A percentile compares a stretch with the other conserved stretches of the same genome.
phyloP scores from a whole-genome alignment of 2,797 vertebrate genomes.

The Enteromius trimaculatus region DNA sequence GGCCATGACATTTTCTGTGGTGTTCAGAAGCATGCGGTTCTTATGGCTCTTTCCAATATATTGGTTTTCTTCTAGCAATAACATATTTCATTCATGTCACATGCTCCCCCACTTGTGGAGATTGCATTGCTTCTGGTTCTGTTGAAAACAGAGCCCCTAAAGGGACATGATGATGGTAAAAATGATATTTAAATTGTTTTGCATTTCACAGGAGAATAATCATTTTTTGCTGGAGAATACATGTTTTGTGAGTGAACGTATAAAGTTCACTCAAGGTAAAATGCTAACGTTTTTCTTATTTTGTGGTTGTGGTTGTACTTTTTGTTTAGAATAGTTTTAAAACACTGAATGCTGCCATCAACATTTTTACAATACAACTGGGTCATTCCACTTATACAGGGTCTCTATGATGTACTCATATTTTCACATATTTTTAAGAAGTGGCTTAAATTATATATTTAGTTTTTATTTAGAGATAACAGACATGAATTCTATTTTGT shows the following conservation, averaged over 20 bases:
- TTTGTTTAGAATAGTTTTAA: background rate
- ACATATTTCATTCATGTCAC: background rate
- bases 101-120: background rate
- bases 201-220: background rate
- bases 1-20: background rate
- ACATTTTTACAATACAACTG: background rate
- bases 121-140: background rate
- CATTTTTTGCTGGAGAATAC: background rate
- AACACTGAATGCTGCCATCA: background rate
- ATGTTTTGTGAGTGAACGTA: background rate
- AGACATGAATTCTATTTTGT: too few relatives aligned
- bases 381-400: too few relatives aligned
- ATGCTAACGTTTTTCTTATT: background rate
- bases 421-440: too few relatives aligned
- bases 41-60: background rate
- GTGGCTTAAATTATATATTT: too few relatives aligned
- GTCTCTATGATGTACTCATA: too few relatives aligned
- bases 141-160: background rate
- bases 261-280: background rate
- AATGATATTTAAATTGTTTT: background rate
- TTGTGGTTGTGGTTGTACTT: background rate
- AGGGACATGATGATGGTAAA: background rate
- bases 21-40: background rate
- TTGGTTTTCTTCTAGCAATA: background rate
- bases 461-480: too few relatives aligned